phyloP scores from a whole-genome alignment of 37 sponge, comb jelly and placozoan species.

The Chondrosia reniformis region DNA sequence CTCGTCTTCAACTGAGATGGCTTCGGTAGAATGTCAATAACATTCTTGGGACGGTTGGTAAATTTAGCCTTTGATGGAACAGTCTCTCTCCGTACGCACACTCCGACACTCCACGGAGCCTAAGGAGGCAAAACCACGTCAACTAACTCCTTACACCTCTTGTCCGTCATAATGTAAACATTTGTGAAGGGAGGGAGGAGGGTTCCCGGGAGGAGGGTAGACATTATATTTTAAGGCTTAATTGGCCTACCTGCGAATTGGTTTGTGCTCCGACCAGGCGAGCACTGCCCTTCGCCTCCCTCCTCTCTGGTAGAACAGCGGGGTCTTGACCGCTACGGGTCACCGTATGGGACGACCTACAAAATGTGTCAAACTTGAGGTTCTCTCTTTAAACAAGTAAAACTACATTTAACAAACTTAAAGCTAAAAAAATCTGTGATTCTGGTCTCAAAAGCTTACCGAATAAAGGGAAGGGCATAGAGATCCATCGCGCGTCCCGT shows the following conservation, averaged over 20 bases:
- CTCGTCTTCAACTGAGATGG: constrained; percentile 1
- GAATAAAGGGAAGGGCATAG: not conserved
- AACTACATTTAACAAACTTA: not conserved
- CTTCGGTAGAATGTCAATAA: not conserved
- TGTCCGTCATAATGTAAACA: too few species aligned
- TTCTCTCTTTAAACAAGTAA: not conserved
- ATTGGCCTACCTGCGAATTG: not conserved
- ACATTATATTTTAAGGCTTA: not conserved
- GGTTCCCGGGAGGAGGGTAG: not conserved
- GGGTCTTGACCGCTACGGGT: not conserved
- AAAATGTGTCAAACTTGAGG: not conserved
- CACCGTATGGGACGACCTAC: constrained; percentile 4
- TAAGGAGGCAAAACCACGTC: too few species aligned
- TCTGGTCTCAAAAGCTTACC: not conserved
- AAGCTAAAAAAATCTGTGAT: not conserved
- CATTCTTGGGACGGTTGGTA: not conserved
- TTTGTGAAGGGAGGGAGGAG: not conserved
- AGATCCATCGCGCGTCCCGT: not conserved
- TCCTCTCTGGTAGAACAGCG: not conserved
- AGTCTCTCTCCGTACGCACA: not conserved
- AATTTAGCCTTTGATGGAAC: not conserved
- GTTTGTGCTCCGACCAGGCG: not conserved
- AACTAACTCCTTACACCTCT: too few species aligned
- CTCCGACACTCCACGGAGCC: not conserved
- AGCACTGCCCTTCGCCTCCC: not conserved